Evolutionary conservation across 2,797 vertebrate species (phyloP), one percentile per base, ranked within the genome.

Genomic region (Poecilia velifera): DNA sequence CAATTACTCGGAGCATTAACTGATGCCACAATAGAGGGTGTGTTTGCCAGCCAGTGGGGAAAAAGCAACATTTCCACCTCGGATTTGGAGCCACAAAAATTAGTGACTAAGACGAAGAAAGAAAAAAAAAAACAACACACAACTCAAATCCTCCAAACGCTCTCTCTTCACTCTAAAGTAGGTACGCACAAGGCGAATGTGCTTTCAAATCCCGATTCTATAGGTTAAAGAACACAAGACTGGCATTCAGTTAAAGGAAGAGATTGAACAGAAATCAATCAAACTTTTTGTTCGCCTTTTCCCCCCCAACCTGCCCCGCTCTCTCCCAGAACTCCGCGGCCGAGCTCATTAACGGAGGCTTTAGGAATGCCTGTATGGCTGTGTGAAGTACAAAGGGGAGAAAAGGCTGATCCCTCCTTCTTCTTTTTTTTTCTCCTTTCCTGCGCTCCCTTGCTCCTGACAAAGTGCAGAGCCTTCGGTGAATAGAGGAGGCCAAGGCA

Each of bases 311-410:
- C 88, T 91, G 85, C 87, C 86, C 85, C 80, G 81, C 86, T 90
- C 86, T 81, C 75, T 39, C 46, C 84, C 81, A 82, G 82, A 80
- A 49, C 86, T n/a, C 83, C 73, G 76, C 39, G 84, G 91, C 91
- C 90, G 22, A 84, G 55, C 91, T 95, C 93, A 93, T 94, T 94
- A 95, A 91, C 47, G 31, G 74, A 82, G 86, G 92, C 88, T 93
- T 94, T 92, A 91, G 87, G 82, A 90, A 77, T 66, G 83, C 88
- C 91, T 93, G 92, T 92, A 91, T 90, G 85, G 89, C 91, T 82
- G 91, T 86, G 85, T 73, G 85, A 84, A 87, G 88, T 74, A 92
- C 93, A 95, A 94, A 94, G 91, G 43, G 93, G 81, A 89, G 85
- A 92, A 91, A 91, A 85, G 84, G 87, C 84, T 75, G 88, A 90